Base-by-base conservation (phyloP, 1,140 invertebrate genomes). In the Platyscapa corneri region DNA sequence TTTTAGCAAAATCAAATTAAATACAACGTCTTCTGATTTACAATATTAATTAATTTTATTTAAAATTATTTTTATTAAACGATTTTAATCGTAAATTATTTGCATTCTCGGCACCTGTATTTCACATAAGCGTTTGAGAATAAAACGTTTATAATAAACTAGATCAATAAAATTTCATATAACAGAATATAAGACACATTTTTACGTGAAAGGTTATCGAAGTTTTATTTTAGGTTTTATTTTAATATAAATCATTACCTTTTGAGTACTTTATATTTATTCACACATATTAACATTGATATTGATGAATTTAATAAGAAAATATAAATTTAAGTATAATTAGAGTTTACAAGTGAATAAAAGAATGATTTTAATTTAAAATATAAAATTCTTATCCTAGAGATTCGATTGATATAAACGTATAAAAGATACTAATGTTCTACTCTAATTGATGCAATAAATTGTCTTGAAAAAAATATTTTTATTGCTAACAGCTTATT, bases 101-200 rank as follows among this genome's bases (percentile, higher is more conserved):
- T 74, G 23, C 27, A 74, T n/a, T 42, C 1, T 37, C 37, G 14
- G 64, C 1, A 23, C 8, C 64, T 32, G 14, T 39, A 72, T 72
- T 1, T 72, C 18, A 18, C 8, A 72, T 72, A 7, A 70, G 18
- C 18, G 18, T 72, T 72, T 72, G 67, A 72, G 7, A 72, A 72
- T 72, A 39, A 39, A 72, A 39, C 18, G 0, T 72, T 32, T 39
- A 39, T 27, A 23, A 39, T 16, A 39, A 34, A 72, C 20, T 37
- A 72, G 34, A 72, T 72, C 67, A 39, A 74, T 74, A 74, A 7
- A 74, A 74, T 42, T 2, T n/a, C 27, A n/a, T n/a, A n/a, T 74
- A 14, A 39, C 67, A 32, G 20, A 72, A 72, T 39, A 67, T 27
- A 20, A 32, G 60, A 34, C 30, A 34, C 3, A 67, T 67, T 67